Evolutionary conservation across 2,888 invertebrate species (phyloP), one percentile per base, ranked within the genome.

Genomic region (Rhyacophila evoluta): DNA sequence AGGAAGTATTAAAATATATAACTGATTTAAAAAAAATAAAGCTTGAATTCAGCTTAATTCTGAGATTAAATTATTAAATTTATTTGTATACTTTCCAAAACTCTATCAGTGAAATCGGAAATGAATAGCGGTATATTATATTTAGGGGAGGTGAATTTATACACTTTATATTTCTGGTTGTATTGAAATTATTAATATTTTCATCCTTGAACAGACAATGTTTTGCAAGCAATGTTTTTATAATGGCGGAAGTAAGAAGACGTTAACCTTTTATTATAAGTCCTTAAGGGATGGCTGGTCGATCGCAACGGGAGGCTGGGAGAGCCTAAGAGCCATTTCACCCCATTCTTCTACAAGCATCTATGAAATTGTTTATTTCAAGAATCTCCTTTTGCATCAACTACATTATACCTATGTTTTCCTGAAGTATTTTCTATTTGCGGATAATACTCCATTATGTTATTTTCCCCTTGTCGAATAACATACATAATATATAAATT

Each of bases 191-290:
- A n/a, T n/a, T n/a, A n/a, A n/a, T n/a, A n/a, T 55, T 8, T 6
- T 19, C 19, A 19, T 4, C n/a, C 4, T 19, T 1, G 19, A 55
- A 25, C 10, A 19, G 19, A 19, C 25, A 55, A 55, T 10, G 55
- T 55, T 55, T 55, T 55, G 55, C 15, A 55, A 55, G 19, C 55
- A 5, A 25, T 55, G 55, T 25, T 55, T 55, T 55, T 55, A 55
- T 55, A 55, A 55, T 72, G 75, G 41, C 55, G 37, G 78, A 55
- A 55, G 55, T 71, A 68, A 78, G 71, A 75, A 72, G 74, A 67
- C 74, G 67, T 55, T 19, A 70, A 39, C 74, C 78, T 74, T 77
- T 77, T 78, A 78, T 74, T 41, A 74, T 28, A 55, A 74, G 70
- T 72, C 67, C 77, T 75, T 69, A 37, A 69, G 75, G 75, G 75